A percentile compares a stretch with the other conserved stretches of the same genome.
phyloP scores from a whole-genome alignment of 2,113 vertebrate species.

The Danio rerio region GRCz12tu NC_133182.1:22272501-22273000 shows the following conservation, averaged over 20 bases:
- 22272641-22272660: not conserved
- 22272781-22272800: not conserved
- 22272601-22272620: not conserved
- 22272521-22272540: not conserved
- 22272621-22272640: not conserved
- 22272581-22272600: not conserved
- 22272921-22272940: too few species aligned
- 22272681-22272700: not conserved
- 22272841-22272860: too few species aligned
- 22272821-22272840: not conserved
- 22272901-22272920: too few species aligned
- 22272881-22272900: too few species aligned
- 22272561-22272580: not conserved
- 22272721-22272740: conserved; percentile 10
- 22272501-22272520: conserved; percentile 23
- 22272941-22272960: too few species aligned
- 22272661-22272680: conserved; percentile 1
- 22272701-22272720: not conserved
- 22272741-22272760: not conserved
- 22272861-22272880: too few species aligned
- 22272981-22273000: too few species aligned
- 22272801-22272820: not conserved
- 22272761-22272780: conserved; percentile 13
- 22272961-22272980: too few species aligned
- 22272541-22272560: conserved; percentile 18